Evolutionary conservation across 2,888 invertebrate genomes (phyloP), one percentile per base, ranked within the genome.

Genomic region (Coronaproctus castanopsis): DNA sequence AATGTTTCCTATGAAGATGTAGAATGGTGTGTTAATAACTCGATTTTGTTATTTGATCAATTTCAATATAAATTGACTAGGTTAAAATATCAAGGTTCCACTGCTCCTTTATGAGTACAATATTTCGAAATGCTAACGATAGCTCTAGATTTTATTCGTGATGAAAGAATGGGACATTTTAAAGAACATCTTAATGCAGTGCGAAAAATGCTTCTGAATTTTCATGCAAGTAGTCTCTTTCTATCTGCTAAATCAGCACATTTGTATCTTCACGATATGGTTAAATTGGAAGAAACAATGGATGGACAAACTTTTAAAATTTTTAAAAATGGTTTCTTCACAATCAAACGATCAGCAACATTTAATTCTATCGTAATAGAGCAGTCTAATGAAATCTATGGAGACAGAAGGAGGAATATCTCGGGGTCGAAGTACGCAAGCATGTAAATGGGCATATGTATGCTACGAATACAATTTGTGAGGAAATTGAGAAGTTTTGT

Each of bases 101-200:
- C 60, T 10, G 57, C 57, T 21, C 21, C 57, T 22, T 23, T 60
- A 54, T 60, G 60, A 54, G 50, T 57, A 36, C 55, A 59, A 24
- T 59, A 59, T 59, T 50, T 59, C 51, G 8, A 52, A n/a, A 59
- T 59, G 59, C 50, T 59, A 24, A 48, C 55, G 14, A 52, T 56
- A 14, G 52, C 49, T 20, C 21, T 50, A 20, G 48, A 56, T 19
- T 59, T 59, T 59, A 56, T 56, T 21, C 19, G 48, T 36, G 68
- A 68, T 57, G 68, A 70, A 63, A 61, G 68, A 50, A 57, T 63
- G 23, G 69, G 67, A 57, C 65, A 68, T 65, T 70, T 67, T 66
- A 58, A 68, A 53, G 59, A 65, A 55, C 65, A 66, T 65, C 60
- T 67, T 49, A 59, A 63, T 52, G 62, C 62, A 49, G 62, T 66